Conservation (phyloP, 2,888 invertebrate genomes). For the Dryocosmus kuriphilus region DNA sequence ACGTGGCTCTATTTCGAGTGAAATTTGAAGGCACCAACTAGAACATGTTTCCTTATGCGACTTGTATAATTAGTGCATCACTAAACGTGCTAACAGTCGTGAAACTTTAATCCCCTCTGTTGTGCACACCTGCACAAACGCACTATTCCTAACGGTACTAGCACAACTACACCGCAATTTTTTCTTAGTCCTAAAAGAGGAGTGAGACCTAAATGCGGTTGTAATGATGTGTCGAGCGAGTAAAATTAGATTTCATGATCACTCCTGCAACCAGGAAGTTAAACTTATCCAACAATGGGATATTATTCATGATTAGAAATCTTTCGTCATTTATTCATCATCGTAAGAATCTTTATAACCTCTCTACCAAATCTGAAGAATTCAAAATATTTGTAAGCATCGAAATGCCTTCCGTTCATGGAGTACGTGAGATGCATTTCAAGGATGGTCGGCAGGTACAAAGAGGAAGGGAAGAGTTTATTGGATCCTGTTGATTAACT, state of each 20-base stretch:
- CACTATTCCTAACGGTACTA: conserved; percentile 34
- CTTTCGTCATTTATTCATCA: neutral
- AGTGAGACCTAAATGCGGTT: conserved; percentile 31
- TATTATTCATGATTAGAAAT: neutral
- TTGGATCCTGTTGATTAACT: conserved; percentile 1
- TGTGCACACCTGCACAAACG: neutral
- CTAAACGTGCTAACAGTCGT: conserved; percentile 19
- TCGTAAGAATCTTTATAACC: neutral
- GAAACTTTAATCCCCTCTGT: conserved; percentile 12
- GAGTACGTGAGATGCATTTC: conserved; percentile 1
- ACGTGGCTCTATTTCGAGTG: neutral
- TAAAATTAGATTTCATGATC: conserved; percentile 35
- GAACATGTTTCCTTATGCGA: neutral
- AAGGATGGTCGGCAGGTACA: neutral
- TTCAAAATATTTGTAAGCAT: neutral
- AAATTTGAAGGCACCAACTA: conserved; percentile 2
- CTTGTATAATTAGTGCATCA: conserved; percentile 30
- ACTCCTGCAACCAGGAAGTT: conserved; percentile 30
- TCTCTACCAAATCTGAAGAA: neutral
- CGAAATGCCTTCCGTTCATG: conserved; percentile 3
- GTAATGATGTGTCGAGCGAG: conserved; percentile 28
- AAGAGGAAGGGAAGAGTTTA: neutral
- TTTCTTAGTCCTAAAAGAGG: conserved; percentile 32
- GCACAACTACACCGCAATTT: conserved; percentile 9
- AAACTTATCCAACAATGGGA: conserved; percentile 6